Evolutionary conservation across 2,797 vertebrate species (phyloP).

Genomic region (Heterohyrax brucei): DNA sequence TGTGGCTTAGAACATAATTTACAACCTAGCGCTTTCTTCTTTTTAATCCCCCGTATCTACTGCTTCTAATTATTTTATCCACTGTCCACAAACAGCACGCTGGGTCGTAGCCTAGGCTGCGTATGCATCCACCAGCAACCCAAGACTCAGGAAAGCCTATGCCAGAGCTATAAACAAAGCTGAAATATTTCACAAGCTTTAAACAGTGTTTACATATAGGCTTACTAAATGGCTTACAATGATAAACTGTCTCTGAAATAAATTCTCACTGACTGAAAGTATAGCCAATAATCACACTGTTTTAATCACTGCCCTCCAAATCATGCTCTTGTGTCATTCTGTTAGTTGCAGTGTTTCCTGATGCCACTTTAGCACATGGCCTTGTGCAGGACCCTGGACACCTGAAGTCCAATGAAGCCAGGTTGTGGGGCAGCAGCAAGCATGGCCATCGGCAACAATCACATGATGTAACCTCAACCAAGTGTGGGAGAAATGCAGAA

Average conservation of each 20-base stretch:
- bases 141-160: neutral
- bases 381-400: neutral
- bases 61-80: neutral
- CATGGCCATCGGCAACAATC: neutral
- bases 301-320: neutral
- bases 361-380: neutral
- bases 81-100: neutral
- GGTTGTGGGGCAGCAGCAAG: neutral
- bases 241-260: conserved; percentile 45
- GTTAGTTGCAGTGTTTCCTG: neutral
- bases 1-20: neutral
- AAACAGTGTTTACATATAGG: conserved; percentile 57
- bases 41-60: neutral
- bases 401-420: neutral
- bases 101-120: neutral
- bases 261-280: neutral
- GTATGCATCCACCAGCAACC: neutral
- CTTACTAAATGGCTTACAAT: neutral
- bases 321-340: neutral
- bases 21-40: neutral
- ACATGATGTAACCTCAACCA: neutral
- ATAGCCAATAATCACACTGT: neutral
- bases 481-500: neutral
- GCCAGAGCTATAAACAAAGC: conserved; percentile 64
- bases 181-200: conserved; percentile 62